Evolutionary conservation across 2,888 invertebrate species (phyloP).

Genomic region (Tenodera sinensis): DNA sequence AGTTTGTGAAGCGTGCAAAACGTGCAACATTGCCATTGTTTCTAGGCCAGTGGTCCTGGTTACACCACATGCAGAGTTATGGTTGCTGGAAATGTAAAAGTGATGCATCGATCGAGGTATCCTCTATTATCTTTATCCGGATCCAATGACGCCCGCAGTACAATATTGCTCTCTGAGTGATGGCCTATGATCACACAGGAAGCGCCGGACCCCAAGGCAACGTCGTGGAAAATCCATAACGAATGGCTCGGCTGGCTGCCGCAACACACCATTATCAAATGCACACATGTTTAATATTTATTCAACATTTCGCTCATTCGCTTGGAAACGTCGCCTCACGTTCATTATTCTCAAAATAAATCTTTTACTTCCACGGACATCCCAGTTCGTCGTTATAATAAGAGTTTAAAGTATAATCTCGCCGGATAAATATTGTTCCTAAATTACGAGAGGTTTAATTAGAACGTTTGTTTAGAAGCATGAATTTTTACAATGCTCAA

Average conservation of each 20-base stretch:
- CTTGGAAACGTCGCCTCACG: background rate
- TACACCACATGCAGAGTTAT: background rate
- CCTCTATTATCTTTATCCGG: background rate
- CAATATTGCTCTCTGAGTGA: background rate
- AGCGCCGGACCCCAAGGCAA: background rate
- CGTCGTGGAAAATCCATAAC: background rate
- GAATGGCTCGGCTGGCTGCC: background rate
- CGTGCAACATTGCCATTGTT: background rate
- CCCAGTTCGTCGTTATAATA: too few species aligned
- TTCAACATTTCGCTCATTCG: background rate
- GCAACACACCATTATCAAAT: background rate
- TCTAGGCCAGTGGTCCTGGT: background rate
- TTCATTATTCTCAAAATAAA: background rate
- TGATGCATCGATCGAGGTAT: slow-evolving; percentile 3
- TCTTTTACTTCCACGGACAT: background rate
- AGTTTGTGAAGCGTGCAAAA: background rate
- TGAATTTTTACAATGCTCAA: too few species aligned
- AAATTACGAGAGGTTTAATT: too few species aligned
- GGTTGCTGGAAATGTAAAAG: slow-evolving; percentile 10
- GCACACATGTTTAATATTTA: background rate
- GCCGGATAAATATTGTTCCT: too few species aligned
- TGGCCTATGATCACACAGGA: background rate
- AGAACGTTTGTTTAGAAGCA: too few species aligned
- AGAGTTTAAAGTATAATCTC: too few species aligned
- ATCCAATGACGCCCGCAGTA: background rate